phyloP scores from a whole-genome alignment of 2,888 invertebrate genomes.

The Apotomis capreana region DNA sequence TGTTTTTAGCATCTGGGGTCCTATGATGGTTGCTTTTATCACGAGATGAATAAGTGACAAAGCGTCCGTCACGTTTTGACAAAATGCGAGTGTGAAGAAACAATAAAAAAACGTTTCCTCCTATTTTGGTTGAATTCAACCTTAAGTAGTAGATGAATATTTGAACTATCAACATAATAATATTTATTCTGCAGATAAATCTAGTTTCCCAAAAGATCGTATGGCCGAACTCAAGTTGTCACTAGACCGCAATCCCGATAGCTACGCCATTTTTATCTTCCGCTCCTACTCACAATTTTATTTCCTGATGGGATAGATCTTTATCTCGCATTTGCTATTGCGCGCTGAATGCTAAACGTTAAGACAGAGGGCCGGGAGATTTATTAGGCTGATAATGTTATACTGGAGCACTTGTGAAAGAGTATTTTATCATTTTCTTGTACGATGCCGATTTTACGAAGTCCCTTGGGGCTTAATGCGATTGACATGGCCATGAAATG shows the following conservation, averaged over 20 bases:
- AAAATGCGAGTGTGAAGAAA: too few species aligned
- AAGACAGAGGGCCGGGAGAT: slow-evolving; percentile 21
- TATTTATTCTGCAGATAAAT: neutral
- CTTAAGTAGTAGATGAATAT: neutral
- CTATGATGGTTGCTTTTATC: too few species aligned
- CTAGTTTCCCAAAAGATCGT: neutral
- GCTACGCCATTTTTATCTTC: slow-evolving; percentile 33
- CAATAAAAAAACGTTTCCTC: too few species aligned
- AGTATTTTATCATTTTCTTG: neutral
- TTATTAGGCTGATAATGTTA: slow-evolving; percentile 16
- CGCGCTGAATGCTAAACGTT: slow-evolving; percentile 28
- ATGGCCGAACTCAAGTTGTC: slow-evolving; percentile 32
- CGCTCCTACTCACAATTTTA: slow-evolving; percentile 35
- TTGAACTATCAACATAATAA: neutral
- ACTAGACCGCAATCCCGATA: slow-evolving; percentile 30
- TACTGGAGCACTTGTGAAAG: neutral
- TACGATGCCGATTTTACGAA: neutral
- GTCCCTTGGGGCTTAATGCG: too few species aligned
- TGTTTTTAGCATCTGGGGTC: too few species aligned
- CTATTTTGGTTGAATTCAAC: too few species aligned
- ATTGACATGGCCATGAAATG: too few species aligned
- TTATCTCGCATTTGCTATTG: slow-evolving; percentile 33
- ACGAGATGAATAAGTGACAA: too few species aligned
- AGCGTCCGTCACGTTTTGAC: too few species aligned
- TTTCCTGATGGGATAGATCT: slow-evolving; percentile 36